A percentile compares a stretch with the other conserved stretches of the same genome.
phyloP scores from a whole-genome alignment of 2,113 vertebrate species.

The Galemys pyrenaicus region DNA sequence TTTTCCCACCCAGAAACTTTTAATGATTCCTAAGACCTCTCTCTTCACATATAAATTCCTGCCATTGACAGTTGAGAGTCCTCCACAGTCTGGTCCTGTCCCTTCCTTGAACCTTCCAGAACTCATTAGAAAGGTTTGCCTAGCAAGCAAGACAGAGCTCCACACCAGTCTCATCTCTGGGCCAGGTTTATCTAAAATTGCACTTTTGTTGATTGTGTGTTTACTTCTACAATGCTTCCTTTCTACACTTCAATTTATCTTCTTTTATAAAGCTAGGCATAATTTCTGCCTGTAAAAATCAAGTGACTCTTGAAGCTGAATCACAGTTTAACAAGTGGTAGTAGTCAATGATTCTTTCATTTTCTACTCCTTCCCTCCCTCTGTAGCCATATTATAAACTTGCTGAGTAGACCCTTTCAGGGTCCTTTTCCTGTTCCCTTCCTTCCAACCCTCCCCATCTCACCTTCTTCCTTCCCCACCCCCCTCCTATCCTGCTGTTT shows the following conservation, averaged over 20 bases:
- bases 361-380: background rate
- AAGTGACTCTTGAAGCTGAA: background rate
- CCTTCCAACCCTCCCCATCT: background rate
- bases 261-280: background rate
- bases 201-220: background rate
- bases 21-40: background rate
- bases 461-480: background rate
- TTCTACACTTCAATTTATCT: background rate
- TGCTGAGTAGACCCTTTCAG: background rate
- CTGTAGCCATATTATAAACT: background rate
- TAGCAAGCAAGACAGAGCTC: background rate
- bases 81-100: background rate
- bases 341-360: background rate
- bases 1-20: background rate
- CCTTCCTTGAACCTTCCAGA: background rate
- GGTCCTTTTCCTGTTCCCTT: background rate
- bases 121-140: background rate
- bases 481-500: too few species aligned
- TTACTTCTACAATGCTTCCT: background rate
- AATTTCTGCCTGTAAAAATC: background rate
- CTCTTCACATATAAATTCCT: background rate
- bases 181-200: background rate
- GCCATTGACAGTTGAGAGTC: background rate
- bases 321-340: background rate
- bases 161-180: background rate